Evolutionary conservation across 2,888 invertebrate genomes (phyloP), one percentile per base, ranked within the genome.

Genomic region (Orchesellides sinensis): DNA sequence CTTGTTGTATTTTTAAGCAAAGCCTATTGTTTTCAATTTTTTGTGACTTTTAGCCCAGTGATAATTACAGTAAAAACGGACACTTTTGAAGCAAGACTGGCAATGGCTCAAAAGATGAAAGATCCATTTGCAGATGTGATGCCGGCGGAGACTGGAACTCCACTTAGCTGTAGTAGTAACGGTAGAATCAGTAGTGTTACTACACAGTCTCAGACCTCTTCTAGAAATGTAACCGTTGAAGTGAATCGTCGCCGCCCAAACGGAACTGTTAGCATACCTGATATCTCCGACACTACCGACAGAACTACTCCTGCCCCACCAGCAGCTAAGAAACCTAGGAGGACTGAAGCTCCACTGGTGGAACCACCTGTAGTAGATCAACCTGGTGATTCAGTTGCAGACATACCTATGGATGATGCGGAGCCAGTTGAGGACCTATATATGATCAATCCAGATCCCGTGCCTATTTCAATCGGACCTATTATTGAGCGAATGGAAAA

Each of bases 11-110:
- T 52, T n/a, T n/a, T n/a, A n/a, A n/a, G n/a, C n/a, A n/a, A 32
- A 5, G 40, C n/a, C n/a, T 5, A 2, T 32, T 23, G 25, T 56
- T 25, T 12, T 29, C n/a, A n/a, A n/a, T n/a, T n/a, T n/a, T n/a
- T n/a, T n/a, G n/a, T n/a, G n/a, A n/a, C n/a, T n/a, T n/a, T 1
- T 35, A 85, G 85, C n/a, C 85, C 85, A 10, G 72, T 84, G 12
- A 72, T 85, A 3, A 21, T 84, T 14, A 40, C 21, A 0, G 61
- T 84, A 1, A 80, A 80, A 52, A 74, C 56, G 10, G 84, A 84
- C 3, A 59, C 54, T 1, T 83, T 81, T 17, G 80, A 83, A 47
- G 68, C 84, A 1, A 68, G 83, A n/a, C 32, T 85, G n/a, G 77
- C 63, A 12, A 35, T 85, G 59, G 80, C 85, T 0, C 66, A 81